A percentile compares a stretch with the other conserved stretches of the same genome.
phyloP scores from a whole-genome alignment of 1,140 invertebrate genomes.

The Anagrus nilaparvatae region DNA sequence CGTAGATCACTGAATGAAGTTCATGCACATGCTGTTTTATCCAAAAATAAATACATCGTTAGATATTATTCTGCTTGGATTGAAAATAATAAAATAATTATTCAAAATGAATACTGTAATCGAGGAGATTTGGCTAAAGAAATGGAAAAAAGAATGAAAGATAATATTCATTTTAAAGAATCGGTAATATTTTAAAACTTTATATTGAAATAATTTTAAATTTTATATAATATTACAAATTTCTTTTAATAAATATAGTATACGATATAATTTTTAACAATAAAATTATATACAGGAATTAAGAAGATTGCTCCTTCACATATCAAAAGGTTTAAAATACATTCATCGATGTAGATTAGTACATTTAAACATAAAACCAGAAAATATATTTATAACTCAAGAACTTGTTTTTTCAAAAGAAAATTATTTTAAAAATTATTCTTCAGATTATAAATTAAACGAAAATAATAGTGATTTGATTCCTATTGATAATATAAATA shows the following conservation, averaged over 20 bases:
- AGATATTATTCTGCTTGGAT: constrained; percentile 89
- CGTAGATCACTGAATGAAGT: constrained; percentile 78
- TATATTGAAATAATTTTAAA: too few relatives aligned
- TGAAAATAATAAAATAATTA: constrained; percentile 84
- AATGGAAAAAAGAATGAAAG: constrained; percentile 35
- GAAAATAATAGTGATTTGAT: constrained; percentile 50
- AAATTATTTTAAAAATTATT: constrained; percentile 35
- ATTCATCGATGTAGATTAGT: constrained; percentile 75
- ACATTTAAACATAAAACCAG: constrained; percentile 85
- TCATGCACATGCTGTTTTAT: constrained; percentile 81
- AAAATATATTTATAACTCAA: constrained; percentile 69
- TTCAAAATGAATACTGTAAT: constrained; percentile 88
- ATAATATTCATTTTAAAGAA: constrained; percentile 45
- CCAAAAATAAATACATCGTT: constrained; percentile 78
- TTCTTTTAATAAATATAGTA: too few relatives aligned
- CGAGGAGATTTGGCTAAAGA: constrained; percentile 64
- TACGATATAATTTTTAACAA: too few relatives aligned
- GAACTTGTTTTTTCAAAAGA: constrained; percentile 34
- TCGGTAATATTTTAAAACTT: too few relatives aligned
- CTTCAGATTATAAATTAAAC: constrained; percentile 62
- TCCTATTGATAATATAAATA: too few relatives aligned
- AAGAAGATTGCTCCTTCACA: too few relatives aligned
- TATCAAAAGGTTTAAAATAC: too few relatives aligned
- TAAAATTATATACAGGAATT: too few relatives aligned
- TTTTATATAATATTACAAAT: too few relatives aligned